A percentile compares a stretch with the other conserved stretches of the same genome.
Evolutionary conservation across 2,797 vertebrate species (phyloP).

Genomic region (Microctenopoma lineatum): DNA sequence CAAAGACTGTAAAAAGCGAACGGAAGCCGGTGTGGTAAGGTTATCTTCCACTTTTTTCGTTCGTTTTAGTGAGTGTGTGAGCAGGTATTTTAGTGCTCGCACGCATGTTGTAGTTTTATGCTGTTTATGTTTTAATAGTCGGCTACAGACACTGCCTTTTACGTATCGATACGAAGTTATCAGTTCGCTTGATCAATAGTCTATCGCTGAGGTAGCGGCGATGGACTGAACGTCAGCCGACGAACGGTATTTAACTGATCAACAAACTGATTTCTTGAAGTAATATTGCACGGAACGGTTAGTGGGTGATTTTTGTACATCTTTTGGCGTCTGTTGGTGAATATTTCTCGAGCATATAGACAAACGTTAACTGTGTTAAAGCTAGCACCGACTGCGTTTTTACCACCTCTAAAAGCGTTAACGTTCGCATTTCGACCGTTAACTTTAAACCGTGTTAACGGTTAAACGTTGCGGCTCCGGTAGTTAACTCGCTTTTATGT

Average conservation of each 20-base stretch:
- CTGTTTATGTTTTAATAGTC: not conserved
- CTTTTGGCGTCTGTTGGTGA: not conserved
- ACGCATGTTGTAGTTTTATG: not conserved
- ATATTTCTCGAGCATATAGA: not conserved
- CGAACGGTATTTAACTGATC: not conserved
- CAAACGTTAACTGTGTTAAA: not conserved
- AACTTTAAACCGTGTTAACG: not conserved
- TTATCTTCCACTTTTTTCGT: constrained; percentile 21
- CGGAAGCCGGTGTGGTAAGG: constrained; percentile 84
- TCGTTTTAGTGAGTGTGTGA: not conserved
- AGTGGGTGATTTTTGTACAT: accelerated
- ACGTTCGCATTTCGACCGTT: constrained; percentile 6
- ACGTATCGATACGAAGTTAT: constrained; percentile 49
- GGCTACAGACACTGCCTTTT: not conserved
- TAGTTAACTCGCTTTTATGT: constrained; percentile 1
- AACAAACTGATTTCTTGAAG: not conserved
- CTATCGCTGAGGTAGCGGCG: constrained; percentile 41
- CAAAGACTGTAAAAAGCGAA: constrained; percentile 77
- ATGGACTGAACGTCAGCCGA: constrained; percentile 38
- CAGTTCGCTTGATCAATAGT: constrained; percentile 56
- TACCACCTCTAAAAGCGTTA: not conserved
- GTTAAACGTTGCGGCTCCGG: not conserved
- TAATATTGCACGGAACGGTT: not conserved
- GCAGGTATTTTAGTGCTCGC: accelerated
- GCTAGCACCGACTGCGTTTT: not conserved